Conservation (phyloP, 2,888 invertebrate species). For the Drosophila neotestacea region DNA sequence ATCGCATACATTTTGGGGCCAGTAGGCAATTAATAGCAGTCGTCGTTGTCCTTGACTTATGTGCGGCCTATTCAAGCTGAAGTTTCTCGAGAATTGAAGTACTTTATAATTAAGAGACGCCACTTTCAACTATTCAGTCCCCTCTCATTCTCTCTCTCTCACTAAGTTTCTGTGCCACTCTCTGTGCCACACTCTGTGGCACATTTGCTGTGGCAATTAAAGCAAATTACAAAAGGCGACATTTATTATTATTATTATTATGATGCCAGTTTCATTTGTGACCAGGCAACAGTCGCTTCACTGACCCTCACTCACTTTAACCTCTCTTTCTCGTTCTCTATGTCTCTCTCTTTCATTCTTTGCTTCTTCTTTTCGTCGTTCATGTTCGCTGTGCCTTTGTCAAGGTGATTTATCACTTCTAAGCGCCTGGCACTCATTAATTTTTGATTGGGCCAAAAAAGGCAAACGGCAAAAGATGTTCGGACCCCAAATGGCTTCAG, state of each 20-base stretch:
- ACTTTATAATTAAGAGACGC: conserved; percentile 56
- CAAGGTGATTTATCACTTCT: conserved; percentile 82
- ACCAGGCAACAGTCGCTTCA: conserved; percentile 18
- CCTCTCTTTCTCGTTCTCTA: not conserved
- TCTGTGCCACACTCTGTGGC: conserved; percentile 21
- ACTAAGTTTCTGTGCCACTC: not conserved
- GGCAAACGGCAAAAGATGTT: conserved; percentile 65
- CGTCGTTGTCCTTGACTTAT: conserved; percentile 42
- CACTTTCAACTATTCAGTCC: conserved; percentile 31
- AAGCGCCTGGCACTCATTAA: conserved; percentile 82
- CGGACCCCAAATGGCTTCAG: conserved; percentile 42
- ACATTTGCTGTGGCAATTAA: conserved; percentile 68
- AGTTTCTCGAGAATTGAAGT: conserved; percentile 24
- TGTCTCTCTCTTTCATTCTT: not conserved
- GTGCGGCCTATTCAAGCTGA: conserved; percentile 38
- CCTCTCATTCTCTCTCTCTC: not conserved
- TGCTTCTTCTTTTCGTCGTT: not conserved
- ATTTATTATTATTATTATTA: conserved; percentile 73
- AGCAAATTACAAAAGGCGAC: conserved; percentile 74
- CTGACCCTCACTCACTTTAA: not conserved
- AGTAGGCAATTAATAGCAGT: conserved; percentile 54
- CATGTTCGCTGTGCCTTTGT: conserved; percentile 64
- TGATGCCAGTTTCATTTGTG: conserved; percentile 39
- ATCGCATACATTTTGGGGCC: conserved; percentile 57
- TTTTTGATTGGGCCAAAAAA: conserved; percentile 82